Percentiles rank a stretch among this genome's conserved stretches.
These are phyloP conservation scores for Percopsis transmontana DNA, from an alignment of 2,113 vertebrate genomes.

Conservation along the genomic window DNA sequence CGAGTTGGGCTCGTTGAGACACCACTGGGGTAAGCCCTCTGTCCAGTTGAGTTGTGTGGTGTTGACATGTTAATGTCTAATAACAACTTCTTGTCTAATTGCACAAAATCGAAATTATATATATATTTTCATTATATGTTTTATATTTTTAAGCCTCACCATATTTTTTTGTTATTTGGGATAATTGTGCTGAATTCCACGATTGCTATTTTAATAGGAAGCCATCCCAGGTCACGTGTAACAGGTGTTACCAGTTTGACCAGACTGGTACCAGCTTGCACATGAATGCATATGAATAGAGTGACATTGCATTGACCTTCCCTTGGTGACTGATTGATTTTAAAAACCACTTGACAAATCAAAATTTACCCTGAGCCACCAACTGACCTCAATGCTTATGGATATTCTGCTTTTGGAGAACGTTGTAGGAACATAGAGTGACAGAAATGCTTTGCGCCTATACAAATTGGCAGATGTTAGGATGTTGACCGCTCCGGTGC, in stretches of 20 bases:
- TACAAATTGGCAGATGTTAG: constrained; percentile 14
- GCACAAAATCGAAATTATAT: no score
- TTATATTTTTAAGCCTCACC: no score
- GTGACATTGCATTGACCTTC: constrained; percentile 34
- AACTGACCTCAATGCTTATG: constrained; percentile 11
- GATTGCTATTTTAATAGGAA: no score
- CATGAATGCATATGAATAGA: constrained; percentile 7
- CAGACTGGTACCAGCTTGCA: neutral
- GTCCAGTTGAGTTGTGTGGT: no score
- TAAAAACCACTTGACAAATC: constrained; percentile 4
- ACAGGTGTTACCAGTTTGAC: neutral
- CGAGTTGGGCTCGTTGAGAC: no score
- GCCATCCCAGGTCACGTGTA: no score
- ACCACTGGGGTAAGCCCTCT: no score
- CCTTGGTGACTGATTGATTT: neutral
- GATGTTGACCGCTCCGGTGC: neutral
- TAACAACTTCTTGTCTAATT: no score
- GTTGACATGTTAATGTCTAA: no score
- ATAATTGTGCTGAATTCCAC: no score
- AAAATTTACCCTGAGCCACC: neutral
- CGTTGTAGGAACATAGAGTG: constrained; percentile 14
- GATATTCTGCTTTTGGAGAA: neutral
- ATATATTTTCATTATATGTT: no score
- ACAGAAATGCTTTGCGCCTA: constrained; percentile 3
- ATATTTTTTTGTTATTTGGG: no score